Conservation (phyloP, 92 coral and sea anemone genomes). For the Blastomussa wellsi region DNA sequence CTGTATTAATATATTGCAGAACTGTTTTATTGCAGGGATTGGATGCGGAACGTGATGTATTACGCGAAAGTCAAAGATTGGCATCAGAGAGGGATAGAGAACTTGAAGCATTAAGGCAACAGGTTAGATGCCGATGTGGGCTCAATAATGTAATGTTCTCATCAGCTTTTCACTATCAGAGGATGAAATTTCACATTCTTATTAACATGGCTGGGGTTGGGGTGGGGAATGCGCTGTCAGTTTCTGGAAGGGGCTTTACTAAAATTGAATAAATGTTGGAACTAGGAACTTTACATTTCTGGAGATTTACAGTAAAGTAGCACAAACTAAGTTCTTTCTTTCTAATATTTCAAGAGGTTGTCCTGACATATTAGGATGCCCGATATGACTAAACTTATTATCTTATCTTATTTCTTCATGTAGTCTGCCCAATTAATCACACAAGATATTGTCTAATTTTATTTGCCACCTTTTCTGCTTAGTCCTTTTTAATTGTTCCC, state of each 20-base stretch:
- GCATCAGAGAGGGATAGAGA: slow-evolving; percentile 90
- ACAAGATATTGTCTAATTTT: too few species aligned
- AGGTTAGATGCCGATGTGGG: slow-evolving; percentile 50
- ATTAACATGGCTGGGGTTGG: too few species aligned
- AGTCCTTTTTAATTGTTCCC: neutral
- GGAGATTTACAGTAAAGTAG: neutral
- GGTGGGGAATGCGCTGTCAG: too few species aligned
- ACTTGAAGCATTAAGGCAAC: slow-evolving; percentile 80
- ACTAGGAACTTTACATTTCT: too few species aligned
- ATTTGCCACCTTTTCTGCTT: neutral
- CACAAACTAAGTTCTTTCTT: neutral
- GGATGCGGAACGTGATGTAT: slow-evolving; percentile 89
- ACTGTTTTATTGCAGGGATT: slow-evolving; percentile 62
- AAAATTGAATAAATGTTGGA: too few species aligned
- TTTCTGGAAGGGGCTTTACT: neutral
- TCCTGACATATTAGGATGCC: neutral
- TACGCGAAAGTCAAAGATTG: slow-evolving; percentile 88
- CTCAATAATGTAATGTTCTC: too few species aligned
- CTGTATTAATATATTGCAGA: neutral
- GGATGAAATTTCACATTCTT: too few species aligned
- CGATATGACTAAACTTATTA: too few species aligned
- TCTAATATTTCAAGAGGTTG: neutral
- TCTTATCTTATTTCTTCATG: neutral
- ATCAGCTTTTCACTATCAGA: too few species aligned
- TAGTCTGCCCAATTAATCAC: neutral